A percentile compares a stretch with the other conserved stretches of the same genome.
Evolutionary conservation across 2,113 vertebrate genomes (phyloP).

Genomic region (Microcebus tavaratra): DNA sequence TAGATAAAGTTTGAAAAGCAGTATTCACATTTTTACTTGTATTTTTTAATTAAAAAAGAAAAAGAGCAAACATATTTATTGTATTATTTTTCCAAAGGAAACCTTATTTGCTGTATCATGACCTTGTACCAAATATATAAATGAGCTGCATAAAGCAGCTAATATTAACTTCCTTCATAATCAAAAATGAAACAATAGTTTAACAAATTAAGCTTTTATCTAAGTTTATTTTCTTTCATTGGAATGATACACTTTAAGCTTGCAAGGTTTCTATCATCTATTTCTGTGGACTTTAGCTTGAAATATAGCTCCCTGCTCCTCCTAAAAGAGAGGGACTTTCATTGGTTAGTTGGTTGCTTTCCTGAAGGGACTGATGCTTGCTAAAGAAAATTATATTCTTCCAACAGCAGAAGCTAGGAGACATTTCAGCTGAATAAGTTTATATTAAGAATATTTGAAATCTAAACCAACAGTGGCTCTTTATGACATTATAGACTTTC

Average conservation of each 20-base stretch:
- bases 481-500: not conserved
- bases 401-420: conserved; percentile 15
- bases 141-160: not conserved
- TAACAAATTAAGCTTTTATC: not conserved
- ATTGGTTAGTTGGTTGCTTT: conserved; percentile 1
- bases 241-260: not conserved
- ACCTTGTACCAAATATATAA: not conserved
- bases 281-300: conserved; percentile 55
- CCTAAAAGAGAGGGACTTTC: not conserved
- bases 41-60: conserved; percentile 52
- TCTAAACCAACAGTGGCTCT: not conserved
- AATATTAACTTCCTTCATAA: conserved; percentile 19
- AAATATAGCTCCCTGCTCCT: not conserved
- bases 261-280: not conserved
- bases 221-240: conserved; percentile 47
- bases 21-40: conserved; percentile 53
- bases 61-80: not conserved
- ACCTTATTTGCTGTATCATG: not conserved
- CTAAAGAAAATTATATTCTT: conserved; percentile 52
- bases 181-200: not conserved
- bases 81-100: not conserved
- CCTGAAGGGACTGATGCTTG: conserved; percentile 47
- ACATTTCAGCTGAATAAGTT: conserved; percentile 35
- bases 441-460: conserved; percentile 58
- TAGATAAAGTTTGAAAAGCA: conserved; percentile 64